Conservation (phyloP, 1,140 invertebrate genomes). For the Neodiprion lecontei region DNA sequence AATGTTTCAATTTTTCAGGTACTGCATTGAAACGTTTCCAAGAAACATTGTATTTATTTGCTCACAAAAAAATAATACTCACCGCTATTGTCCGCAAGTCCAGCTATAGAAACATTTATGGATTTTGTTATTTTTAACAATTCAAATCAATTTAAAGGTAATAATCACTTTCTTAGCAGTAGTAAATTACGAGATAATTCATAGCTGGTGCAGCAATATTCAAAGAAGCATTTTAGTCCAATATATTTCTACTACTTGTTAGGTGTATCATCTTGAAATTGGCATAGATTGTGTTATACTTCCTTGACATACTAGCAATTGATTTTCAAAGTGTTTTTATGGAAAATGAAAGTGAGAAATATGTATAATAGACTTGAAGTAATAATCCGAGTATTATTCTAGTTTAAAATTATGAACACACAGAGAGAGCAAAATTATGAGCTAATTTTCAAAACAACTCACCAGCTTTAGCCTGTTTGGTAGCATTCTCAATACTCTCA, state of each 20-base stretch:
- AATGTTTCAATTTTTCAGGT: no score
- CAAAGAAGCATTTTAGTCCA: no score
- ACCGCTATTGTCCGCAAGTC: slow-evolving; percentile 3
- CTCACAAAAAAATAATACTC: slow-evolving; percentile 6
- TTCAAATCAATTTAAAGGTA: no score
- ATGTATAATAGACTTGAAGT: background rate
- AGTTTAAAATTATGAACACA: background rate
- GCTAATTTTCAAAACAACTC: slow-evolving; percentile 30
- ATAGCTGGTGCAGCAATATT: no score
- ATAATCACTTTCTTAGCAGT: background rate
- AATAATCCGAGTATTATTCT: background rate
- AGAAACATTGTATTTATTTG: slow-evolving; percentile 2
- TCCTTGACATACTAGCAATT: no score
- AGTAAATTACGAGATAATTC: no score
- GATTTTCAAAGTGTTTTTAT: no score
- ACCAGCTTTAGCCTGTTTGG: slow-evolving; percentile 82
- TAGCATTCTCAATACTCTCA: slow-evolving; percentile 87
- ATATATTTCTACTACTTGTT: no score
- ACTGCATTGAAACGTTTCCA: background rate
- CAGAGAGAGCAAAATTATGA: slow-evolving; percentile 7
- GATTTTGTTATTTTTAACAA: background rate
- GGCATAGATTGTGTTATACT: no score
- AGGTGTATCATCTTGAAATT: no score
- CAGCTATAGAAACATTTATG: background rate
- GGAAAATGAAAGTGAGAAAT: background rate